Evolutionary conservation across 2,888 invertebrate species (phyloP), one percentile per base, ranked within the genome.

Genomic region (Subacronicta megacephala): DNA sequence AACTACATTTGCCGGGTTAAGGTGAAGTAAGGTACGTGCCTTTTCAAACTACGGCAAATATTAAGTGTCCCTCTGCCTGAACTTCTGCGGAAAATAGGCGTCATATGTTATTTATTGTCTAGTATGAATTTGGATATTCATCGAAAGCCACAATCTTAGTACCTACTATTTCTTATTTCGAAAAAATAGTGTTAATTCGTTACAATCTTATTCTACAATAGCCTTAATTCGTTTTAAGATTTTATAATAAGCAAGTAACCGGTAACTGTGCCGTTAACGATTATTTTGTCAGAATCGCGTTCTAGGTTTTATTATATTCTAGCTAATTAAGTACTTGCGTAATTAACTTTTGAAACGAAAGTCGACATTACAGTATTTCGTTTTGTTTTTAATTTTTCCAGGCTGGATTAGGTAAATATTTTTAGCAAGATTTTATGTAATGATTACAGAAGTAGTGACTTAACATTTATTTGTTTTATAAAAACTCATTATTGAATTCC

Each of bases 311-410:
- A 10, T 49, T 23, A 31, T 44, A 10, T 0, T 47, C 3, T 12
- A 26, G 36, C 38, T 55, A 52, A 61, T 56, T 57, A 55, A 62
- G 46, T 50, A 44, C 38, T 53, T 33, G 13, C 51, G 16, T 49
- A 16, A 38, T 45, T 57, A 16, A 23, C 17, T 31, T 18, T 20
- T 18, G 17, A 31, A 51, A 36, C 2, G 18, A 51, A 47, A 45
- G 29, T 47, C 17, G 7, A 35, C 26, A 0, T 17, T n/a, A 36
- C 0, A 6, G 17, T 57, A 13, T 43, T 52, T 3, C 10, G 10
- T 10, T 37, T 51, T n/a, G 0, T 3, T 5, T n/a, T 35, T 37
- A 29, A n/a, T 36, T 59, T 45, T 17, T 9, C 23, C 2, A 10
- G 4, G 2, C 4, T n/a, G 29, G n/a, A 26, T 35, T 33, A 23